Base-by-base conservation (phyloP, 2,797 vertebrate species). In the Lemur catta region DNA sequence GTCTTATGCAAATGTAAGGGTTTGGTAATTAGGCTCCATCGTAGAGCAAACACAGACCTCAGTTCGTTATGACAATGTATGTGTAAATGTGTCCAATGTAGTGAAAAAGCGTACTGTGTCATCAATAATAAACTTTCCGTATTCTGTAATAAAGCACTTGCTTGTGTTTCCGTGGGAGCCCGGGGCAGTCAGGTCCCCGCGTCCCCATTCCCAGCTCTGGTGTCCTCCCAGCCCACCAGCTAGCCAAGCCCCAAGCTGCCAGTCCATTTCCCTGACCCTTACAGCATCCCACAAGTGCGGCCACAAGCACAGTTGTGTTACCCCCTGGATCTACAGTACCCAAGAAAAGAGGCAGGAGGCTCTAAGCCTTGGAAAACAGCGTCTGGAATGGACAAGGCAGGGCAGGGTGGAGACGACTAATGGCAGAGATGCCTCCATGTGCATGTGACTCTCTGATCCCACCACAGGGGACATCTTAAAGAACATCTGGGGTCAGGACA, bases 351-450 rank as follows among this genome's bases (percentile, higher is more conserved):
- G 52, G n/a, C n/a, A n/a, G 33, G 13, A n/a, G 57, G 38, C 75
- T 38, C 38, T 3, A 79, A 26, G 76, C 30, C 57, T 61, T 6
- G 20, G 65, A 59, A 78, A 75, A 46, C 2, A n/a, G 52, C 3
- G 12, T 2, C 13, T 8, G 30, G 55, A 74, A 52, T 11, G 63
- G 35, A 9, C 15, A 13, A 7, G 4, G 17, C 3, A 1, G 9
- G 7, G 24, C 13, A 30, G 2, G 22, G 24, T 17, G 28, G 26
- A 18, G 26, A 52, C 2, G 12, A 67, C 0, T 18, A 0, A 17
- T 0, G 1, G 7, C 22, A 11, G 41, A 52, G 33, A 13, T 17
- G 7, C 33, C 0, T 35, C n/a, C 7, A 3, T 0, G 6, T 6
- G 11, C 1, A 0, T 0, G 0, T 57, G 20, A 17, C 46, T 75